Conservation (phyloP, 2,888 invertebrate genomes). For the Caenorhabditis imperialis region DNA sequence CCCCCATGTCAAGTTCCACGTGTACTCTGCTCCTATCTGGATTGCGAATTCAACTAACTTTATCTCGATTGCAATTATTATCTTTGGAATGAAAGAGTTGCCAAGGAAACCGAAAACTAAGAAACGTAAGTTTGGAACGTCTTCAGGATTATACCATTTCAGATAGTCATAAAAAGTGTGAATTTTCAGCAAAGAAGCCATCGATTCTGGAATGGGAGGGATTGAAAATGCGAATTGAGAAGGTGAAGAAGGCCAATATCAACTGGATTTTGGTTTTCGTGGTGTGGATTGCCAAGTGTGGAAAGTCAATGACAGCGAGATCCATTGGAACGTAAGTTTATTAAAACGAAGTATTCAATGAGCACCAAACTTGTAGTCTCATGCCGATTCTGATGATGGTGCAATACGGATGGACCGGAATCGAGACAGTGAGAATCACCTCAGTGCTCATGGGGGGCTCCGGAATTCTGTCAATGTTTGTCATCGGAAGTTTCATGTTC, state of each 20-base stretch:
- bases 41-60: constrained; percentile 62
- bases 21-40: constrained; percentile 70
- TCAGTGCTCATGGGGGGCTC: constrained; percentile 52
- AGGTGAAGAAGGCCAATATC: constrained; percentile 47
- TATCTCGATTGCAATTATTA: constrained; percentile 62
- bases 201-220: constrained; percentile 50
- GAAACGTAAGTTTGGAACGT: constrained; percentile 18
- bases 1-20: constrained; percentile 57
- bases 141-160: no score
- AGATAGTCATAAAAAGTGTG: neutral
- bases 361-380: neutral
- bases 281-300: constrained; percentile 51
- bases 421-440: constrained; percentile 48
- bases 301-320: constrained; percentile 50
- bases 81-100: constrained; percentile 47
- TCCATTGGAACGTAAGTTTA: constrained; percentile 53
- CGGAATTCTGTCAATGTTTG: constrained; percentile 47
- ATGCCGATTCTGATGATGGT: constrained; percentile 50
- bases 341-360: neutral
- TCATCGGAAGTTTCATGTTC: constrained; percentile 53
- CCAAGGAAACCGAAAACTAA: constrained; percentile 49
- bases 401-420: constrained; percentile 55
- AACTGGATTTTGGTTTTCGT: constrained; percentile 50
- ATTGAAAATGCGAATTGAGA: constrained; percentile 42
- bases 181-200: constrained; percentile 47